Evolutionary conservation across 1,140 invertebrate species (phyloP).

Genomic region (Anagrus nilaparvatae): DNA sequence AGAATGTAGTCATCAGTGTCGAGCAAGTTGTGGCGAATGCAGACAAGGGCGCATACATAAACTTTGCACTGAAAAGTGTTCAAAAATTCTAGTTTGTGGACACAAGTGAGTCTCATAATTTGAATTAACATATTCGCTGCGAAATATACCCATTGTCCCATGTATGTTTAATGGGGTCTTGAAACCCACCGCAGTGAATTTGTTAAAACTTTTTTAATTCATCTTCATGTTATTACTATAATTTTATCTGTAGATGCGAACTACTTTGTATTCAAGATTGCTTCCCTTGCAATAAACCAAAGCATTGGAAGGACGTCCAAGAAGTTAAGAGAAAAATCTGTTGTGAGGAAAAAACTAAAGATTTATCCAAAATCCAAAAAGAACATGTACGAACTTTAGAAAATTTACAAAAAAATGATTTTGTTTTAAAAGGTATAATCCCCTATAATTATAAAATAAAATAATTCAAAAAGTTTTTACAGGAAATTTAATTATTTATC

Average conservation of each 20-base stretch:
- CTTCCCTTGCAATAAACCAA: slow-evolving; percentile 46
- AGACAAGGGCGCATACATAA: slow-evolving; percentile 2
- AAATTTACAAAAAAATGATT: too few species aligned
- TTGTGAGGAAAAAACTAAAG: not conserved
- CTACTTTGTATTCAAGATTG: slow-evolving; percentile 49
- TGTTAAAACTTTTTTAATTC: not conserved
- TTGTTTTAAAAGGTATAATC: not conserved
- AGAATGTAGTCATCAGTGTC: not conserved
- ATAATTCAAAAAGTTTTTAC: too few species aligned
- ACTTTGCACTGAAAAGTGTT: not conserved
- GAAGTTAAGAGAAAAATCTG: slow-evolving; percentile 40
- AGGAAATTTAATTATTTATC: not conserved
- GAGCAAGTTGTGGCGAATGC: not conserved
- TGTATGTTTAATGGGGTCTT: too few species aligned
- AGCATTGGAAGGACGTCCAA: slow-evolving; percentile 43
- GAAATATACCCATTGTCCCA: too few species aligned
- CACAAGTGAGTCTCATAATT: slow-evolving; percentile 1
- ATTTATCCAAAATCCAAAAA: too few species aligned
- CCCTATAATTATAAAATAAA: not conserved
- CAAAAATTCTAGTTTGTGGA: slow-evolving; percentile 1
- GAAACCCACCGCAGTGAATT: not conserved
- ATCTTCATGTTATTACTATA: not conserved
- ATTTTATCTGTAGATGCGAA: slow-evolving; percentile 45
- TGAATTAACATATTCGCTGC: too few species aligned
- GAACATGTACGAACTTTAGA: too few species aligned